These are phyloP conservation scores for Thysanoteuthis rhombus DNA, from an alignment of 2,888 invertebrate genomes.

Conservation along the genomic window DNA sequence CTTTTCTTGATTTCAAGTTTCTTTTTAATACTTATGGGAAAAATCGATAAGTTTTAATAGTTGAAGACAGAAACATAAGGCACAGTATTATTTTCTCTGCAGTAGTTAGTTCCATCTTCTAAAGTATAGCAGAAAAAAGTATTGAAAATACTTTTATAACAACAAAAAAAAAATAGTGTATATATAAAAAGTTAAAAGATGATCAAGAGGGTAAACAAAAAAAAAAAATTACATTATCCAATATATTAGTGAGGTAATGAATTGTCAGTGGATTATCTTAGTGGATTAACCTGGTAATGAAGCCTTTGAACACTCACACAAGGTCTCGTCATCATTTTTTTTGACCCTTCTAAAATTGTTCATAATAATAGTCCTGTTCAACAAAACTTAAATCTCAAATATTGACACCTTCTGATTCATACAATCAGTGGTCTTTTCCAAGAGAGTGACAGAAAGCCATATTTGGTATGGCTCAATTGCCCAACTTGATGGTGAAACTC, in stretches of 20 bases:
- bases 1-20: background rate
- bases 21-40: too few relatives aligned
- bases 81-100: background rate
- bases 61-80: background rate
- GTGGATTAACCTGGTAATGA: background rate
- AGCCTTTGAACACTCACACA: background rate
- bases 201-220: constrained; percentile 12
- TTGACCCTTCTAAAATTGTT: background rate
- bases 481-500: background rate
- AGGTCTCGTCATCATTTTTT: background rate
- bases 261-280: background rate
- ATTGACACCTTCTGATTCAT: background rate
- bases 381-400: background rate
- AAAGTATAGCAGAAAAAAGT: background rate
- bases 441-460: background rate
- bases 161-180: background rate
- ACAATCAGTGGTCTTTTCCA: background rate
- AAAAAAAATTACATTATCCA: background rate
- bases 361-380: background rate
- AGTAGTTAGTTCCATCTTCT: background rate
- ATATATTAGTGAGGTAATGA: constrained; percentile 12
- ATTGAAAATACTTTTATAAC: background rate
- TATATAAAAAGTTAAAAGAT: background rate
- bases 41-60: background rate
- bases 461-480: background rate